Evolutionary conservation across 1,140 invertebrate species (phyloP).

Genomic region (Agrypnia vestita): DNA sequence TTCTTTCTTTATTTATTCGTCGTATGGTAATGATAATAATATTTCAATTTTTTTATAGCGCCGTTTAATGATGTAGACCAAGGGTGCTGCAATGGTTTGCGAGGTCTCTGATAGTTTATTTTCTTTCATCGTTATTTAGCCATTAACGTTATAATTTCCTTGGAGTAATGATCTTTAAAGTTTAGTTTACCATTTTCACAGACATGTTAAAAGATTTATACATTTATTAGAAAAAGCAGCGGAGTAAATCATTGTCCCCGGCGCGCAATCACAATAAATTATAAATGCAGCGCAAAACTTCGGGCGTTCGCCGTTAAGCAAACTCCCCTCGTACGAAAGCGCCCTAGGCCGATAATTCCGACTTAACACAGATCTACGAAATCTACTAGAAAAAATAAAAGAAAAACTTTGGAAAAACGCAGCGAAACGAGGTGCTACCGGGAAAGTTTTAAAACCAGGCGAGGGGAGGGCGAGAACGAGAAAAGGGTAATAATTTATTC

Average conservation of each 20-base stretch:
- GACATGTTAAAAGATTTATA: conserved; percentile 39
- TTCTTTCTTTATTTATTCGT: no score
- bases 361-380: conserved; percentile 59
- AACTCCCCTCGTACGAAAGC: conserved; percentile 39
- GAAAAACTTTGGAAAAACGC: conserved; percentile 49
- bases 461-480: conserved; percentile 56
- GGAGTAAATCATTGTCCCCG: conserved; percentile 54
- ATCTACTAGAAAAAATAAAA: conserved; percentile 55
- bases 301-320: conserved; percentile 41
- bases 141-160: no score
- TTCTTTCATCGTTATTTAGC: no score
- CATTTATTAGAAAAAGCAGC: conserved; percentile 40
- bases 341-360: conserved; percentile 56
- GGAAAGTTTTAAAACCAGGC: conserved; percentile 67
- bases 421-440: conserved; percentile 47
- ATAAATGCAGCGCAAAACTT: conserved; percentile 54
- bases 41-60: no score
- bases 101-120: no score
- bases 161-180: no score
- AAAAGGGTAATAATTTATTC: conserved; percentile 64
- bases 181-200: conserved; percentile 12
- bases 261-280: conserved; percentile 59
- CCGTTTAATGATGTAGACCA: no score
- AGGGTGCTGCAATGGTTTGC: no score
- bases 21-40: no score